Base-by-base conservation (phyloP, 2,888 invertebrate genomes). In the Machimus atricapillus region DNA sequence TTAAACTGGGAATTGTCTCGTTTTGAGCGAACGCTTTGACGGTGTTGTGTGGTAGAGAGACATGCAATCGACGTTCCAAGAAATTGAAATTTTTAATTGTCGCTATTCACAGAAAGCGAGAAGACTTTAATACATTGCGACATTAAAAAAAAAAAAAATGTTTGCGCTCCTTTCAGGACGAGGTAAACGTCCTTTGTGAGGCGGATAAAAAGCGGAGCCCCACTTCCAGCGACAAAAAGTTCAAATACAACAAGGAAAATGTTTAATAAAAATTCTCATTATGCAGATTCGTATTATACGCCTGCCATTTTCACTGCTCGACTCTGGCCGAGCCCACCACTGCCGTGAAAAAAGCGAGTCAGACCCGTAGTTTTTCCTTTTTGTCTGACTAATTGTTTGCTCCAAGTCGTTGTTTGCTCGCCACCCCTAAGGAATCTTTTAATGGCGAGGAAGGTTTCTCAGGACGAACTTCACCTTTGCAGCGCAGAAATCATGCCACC, bases 211-310 rank as follows among this genome's bases (percentile, higher is more conserved):
- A 43, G n/a, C 40, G 74, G 73, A 74, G 43, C 74, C 85, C 74
- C 40, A 43, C 74, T 74, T 74, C 74, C 74, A 85, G 74, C 46
- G 74, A 74, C 73, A 86, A 88, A 78, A 76, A 73, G 81, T 74
- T 88, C 81, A 88, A 88, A 85, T 81, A 88, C 87, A 87, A 88
- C 87, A 85, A 82, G 87, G 37, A 87, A 85, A 88, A 88, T 88
- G 87, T 88, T 88, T 88, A 88, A 88, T 88, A 87, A 88, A 88
- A 88, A 88, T 88, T 88, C 87, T 88, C 88, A 88, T 88, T 88
- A 88, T 88, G 88, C 88, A 88, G 88, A 88, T 88, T 88, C 82
- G 76, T 87, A 87, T 88, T 87, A 88, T 88, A 85, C 85, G 85
- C 88, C 81, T 58, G 87, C 86, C 87, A 82, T 87, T 79, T 88